Percentiles rank a stretch among this genome's conserved stretches.
Evolutionary conservation across 2,113 vertebrate genomes (phyloP).

Genomic region (Onychorhynchus coronatus): DNA sequence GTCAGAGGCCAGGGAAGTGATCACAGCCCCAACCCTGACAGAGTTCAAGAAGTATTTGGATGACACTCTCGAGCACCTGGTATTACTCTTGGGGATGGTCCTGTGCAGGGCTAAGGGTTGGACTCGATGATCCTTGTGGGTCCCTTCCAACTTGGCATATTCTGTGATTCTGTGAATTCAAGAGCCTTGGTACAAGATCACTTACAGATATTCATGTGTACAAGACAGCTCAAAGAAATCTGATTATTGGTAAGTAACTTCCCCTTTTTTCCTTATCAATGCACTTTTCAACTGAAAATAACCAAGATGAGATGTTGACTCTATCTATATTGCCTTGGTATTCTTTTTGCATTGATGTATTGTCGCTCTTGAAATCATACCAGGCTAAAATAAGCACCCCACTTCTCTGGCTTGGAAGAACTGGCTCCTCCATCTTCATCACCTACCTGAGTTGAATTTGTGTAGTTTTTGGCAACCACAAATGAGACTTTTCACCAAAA

Average conservation of each 20-base stretch:
- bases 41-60: background rate
- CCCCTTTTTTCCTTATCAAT: background rate
- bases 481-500: constrained; percentile 23
- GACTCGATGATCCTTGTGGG: background rate
- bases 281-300: background rate
- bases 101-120: background rate
- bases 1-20: background rate
- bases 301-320: background rate
- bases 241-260: background rate
- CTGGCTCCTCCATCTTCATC: background rate
- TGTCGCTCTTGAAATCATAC: constrained; percentile 47
- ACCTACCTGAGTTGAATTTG: background rate
- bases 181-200: background rate
- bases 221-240: background rate
- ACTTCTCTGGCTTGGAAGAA: constrained; percentile 24
- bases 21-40: background rate
- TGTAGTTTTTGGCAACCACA: constrained; percentile 49
- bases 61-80: background rate
- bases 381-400: constrained; percentile 42
- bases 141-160: background rate
- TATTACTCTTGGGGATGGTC: background rate
- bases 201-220: background rate
- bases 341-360: background rate
- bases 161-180: background rate
- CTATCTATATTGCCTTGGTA: background rate